Percentiles rank a stretch among this genome's conserved stretches.
These are phyloP conservation scores for Rutpela maculata DNA, from an alignment of 2,888 invertebrate genomes.

Conservation along the genomic window DNA sequence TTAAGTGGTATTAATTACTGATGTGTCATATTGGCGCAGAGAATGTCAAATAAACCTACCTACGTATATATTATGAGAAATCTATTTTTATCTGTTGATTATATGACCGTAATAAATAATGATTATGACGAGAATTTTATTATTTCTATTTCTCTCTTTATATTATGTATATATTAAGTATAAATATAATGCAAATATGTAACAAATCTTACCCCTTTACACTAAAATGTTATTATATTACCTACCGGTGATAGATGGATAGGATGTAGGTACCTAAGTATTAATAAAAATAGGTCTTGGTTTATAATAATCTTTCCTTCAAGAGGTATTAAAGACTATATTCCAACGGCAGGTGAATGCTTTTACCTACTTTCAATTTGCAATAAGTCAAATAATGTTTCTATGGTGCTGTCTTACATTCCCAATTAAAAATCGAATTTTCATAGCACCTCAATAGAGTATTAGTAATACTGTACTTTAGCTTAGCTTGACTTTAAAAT, in stretches of 20 bases:
- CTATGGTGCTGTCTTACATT: background rate
- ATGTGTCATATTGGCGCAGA: background rate
- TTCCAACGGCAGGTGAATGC: slow-evolving; percentile 47
- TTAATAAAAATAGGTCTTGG: slow-evolving; percentile 35
- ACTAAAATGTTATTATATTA: background rate
- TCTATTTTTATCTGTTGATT: slow-evolving; percentile 1
- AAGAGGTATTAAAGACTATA: slow-evolving; percentile 28
- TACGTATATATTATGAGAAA: background rate
- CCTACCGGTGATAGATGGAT: slow-evolving; percentile 7
- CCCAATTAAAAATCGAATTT: background rate
- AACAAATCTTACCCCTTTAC: background rate
- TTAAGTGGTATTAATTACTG: too few species aligned
- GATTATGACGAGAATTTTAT: background rate
- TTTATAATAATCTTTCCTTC: slow-evolving; percentile 7
- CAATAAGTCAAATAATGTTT: slow-evolving; percentile 21
- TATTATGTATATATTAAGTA: too few species aligned
- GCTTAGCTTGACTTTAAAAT: slow-evolving; percentile 4
- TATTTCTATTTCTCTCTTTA: background rate
- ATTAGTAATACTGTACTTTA: background rate
- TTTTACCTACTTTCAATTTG: slow-evolving; percentile 55
- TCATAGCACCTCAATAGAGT: background rate
- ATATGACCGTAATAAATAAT: background rate
- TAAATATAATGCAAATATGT: background rate
- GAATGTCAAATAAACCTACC: background rate
- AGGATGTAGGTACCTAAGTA: slow-evolving; percentile 19